These are phyloP conservation scores for Aphaenogaster floridana DNA, from an alignment of 1,140 invertebrate genomes.

Conservation along the genomic window DNA sequence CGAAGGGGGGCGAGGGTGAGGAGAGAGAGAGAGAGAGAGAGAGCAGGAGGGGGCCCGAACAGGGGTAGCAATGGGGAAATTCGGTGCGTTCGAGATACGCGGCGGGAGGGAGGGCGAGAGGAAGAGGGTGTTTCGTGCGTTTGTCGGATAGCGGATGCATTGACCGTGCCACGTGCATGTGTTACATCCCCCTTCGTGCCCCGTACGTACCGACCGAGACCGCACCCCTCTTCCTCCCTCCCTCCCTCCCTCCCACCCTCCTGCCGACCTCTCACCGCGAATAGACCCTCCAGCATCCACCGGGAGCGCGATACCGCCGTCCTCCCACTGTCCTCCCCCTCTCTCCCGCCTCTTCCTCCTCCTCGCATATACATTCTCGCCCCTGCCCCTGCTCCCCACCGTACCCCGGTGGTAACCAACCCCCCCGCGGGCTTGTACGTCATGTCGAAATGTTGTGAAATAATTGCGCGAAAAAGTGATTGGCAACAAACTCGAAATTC, in stretches of 20 bases:
- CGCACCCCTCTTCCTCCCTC: constrained; percentile 53
- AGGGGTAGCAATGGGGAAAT: constrained; percentile 67
- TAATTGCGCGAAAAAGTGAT: constrained; percentile 86
- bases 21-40: neutral
- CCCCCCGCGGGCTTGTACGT: constrained; percentile 77
- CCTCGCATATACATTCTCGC: constrained; percentile 48
- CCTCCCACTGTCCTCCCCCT: constrained; percentile 56
- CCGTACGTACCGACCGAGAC: constrained; percentile 47
- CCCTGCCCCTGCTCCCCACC: constrained; percentile 30
- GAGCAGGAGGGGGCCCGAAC: neutral
- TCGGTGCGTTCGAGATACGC: constrained; percentile 71
- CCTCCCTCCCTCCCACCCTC: constrained; percentile 8
- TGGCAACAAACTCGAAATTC: constrained; percentile 84
- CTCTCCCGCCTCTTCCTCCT: constrained; percentile 1
- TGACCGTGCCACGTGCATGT: constrained; percentile 86
- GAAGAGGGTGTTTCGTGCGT: constrained; percentile 76
- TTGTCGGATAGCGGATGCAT: constrained; percentile 84
- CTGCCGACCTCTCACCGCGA: constrained; percentile 67
- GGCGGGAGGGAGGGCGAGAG: neutral
- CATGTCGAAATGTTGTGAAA: constrained; percentile 85
- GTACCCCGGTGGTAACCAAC: constrained; percentile 34
- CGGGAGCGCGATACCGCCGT: constrained; percentile 50
- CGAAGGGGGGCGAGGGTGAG: neutral
- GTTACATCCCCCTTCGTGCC: constrained; percentile 80
- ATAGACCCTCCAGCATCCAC: constrained; percentile 74